Base-by-base conservation (phyloP, 1,140 invertebrate species). In the Scaptomyza pallida region DNA sequence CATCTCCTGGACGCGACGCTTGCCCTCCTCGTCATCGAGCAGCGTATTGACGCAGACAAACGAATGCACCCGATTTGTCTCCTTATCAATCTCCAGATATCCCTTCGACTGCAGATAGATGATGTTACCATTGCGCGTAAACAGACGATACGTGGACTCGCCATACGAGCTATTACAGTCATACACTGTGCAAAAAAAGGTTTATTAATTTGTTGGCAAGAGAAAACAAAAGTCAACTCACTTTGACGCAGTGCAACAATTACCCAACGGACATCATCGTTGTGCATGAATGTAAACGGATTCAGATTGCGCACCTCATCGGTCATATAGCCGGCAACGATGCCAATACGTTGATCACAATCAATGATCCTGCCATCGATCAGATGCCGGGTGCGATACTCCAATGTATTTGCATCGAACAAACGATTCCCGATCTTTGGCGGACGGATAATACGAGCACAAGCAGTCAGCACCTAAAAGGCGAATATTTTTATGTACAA, bases 271-370 rank as follows among this genome's bases (percentile, higher is more conserved):
- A 96, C 95, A 89, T 97, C 97, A 48, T 97, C 96, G 54, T 94
- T 93, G 91, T 97, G 96, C 94, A 98, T 97, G 81, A 96, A 98
- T 62, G 94, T 94, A 85, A 97, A 97, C 0, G 96, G 96, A 67
- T 95, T 96, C 30, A 94, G 89, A 5, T 96, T 96, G 17, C 93
- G 93, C 6, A 98, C 95, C 92, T 97, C 96, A 52, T 96, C 94
- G 1, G 94, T 94, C 94, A 97, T 94, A 89, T 97, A 97, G 1
- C 97, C 97, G 23, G 96, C 95, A 1, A 97, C 95, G 13, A 96
- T 92, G 0, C 96, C 95, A 64, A 98, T 97, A 72, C 96, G 93
- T 70, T 97, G 96, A 91, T 98, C 97, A 62, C 95, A 95, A 73
- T 95, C 95, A 33, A 97, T 94, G 59, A 98, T 97, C 55, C 95